A percentile compares a stretch with the other conserved stretches of the same genome.
Evolutionary conservation across 2,888 invertebrate species (phyloP).

Genomic region (Gastrophysa polygoni): DNA sequence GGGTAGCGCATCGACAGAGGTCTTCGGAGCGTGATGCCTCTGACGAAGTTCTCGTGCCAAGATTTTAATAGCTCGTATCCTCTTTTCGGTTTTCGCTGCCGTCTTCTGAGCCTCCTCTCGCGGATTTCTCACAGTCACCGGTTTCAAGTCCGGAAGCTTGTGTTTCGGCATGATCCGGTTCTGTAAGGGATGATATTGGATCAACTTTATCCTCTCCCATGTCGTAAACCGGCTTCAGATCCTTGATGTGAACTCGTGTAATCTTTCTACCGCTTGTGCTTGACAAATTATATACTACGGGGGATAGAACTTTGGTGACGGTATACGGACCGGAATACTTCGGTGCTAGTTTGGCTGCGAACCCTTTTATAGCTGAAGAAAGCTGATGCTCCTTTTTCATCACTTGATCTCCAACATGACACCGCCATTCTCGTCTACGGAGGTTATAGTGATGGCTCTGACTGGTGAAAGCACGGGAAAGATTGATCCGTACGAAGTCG

Average conservation of each 20-base stretch:
- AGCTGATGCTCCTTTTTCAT: conserved; percentile 1
- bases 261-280: background rate
- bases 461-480: background rate
- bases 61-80: too few relatives aligned
- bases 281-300: conserved; percentile 6
- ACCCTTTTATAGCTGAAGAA: too few relatives aligned
- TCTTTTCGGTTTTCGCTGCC: too few relatives aligned
- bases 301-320: background rate
- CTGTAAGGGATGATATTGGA: too few relatives aligned
- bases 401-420: background rate
- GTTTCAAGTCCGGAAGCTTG: too few relatives aligned
- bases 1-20: too few relatives aligned
- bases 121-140: too few relatives aligned
- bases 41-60: too few relatives aligned
- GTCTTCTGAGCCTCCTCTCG: too few relatives aligned
- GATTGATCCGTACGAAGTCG: too few relatives aligned
- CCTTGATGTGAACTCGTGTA: background rate
- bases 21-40: too few relatives aligned
- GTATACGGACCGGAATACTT: conserved; percentile 8
- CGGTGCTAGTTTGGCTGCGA: conserved; percentile 5
- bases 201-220: background rate
- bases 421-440: background rate
- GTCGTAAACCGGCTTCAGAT: background rate
- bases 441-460: background rate
- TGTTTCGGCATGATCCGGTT: too few relatives aligned